Evolutionary conservation across 2,888 invertebrate species (phyloP).

Genomic region (Gonocerus acuteangulatus): DNA sequence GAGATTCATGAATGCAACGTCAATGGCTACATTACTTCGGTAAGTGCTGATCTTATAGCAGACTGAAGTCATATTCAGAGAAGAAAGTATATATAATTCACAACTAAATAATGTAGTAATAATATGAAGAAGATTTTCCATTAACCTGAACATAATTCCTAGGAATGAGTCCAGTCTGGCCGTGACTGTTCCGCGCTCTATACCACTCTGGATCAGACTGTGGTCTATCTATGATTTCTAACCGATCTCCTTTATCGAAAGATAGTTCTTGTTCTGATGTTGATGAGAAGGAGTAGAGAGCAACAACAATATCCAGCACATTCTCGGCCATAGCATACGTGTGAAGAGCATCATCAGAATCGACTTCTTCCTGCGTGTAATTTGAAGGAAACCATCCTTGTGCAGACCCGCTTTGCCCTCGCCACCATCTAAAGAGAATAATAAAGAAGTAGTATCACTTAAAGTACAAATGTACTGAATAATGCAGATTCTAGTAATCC

Average conservation of each 20-base stretch:
- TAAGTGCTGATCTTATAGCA: too few species aligned
- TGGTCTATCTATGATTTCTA: slow-evolving; percentile 94
- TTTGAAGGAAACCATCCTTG: slow-evolving; percentile 97
- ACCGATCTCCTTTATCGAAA: slow-evolving; percentile 91
- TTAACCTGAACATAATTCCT: slow-evolving; percentile 72
- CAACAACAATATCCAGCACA: slow-evolving; percentile 91
- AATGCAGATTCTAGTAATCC: too few species aligned
- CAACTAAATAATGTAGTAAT: too few species aligned
- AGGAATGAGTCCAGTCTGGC: slow-evolving; percentile 90
- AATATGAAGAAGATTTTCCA: not conserved
- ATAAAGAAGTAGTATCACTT: too few species aligned
- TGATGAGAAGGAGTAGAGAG: slow-evolving; percentile 86
- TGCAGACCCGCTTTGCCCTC: slow-evolving; percentile 69
- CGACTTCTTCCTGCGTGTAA: slow-evolving; percentile 84
- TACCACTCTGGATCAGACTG: slow-evolving; percentile 98
- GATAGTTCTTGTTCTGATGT: slow-evolving; percentile 93
- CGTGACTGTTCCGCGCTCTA: slow-evolving; percentile 86
- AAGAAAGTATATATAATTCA: too few species aligned
- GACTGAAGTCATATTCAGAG: too few species aligned
- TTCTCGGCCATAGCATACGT: slow-evolving; percentile 92
- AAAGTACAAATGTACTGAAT: too few species aligned
- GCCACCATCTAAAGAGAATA: slow-evolving; percentile 72
- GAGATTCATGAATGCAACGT: too few species aligned
- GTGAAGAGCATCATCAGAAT: slow-evolving; percentile 77
- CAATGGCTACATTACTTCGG: too few species aligned